Base-by-base conservation (phyloP, 2,113 vertebrate genomes). In the Equus quagga region DNA sequence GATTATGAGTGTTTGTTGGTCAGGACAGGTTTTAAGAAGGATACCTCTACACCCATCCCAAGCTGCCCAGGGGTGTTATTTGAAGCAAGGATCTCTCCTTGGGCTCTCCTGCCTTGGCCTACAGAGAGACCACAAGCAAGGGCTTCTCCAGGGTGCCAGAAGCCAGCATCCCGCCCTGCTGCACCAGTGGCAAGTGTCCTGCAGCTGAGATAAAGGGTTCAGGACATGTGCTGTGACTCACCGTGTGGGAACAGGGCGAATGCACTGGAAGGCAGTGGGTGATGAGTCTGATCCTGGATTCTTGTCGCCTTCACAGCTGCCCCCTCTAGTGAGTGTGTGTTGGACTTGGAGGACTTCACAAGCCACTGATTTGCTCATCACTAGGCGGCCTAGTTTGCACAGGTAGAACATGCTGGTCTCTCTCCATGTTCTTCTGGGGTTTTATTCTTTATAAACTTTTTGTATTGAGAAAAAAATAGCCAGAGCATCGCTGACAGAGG, bases 381-480 rank as follows among this genome's bases (percentile, higher is more conserved):
- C 79, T 95, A 98, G 97, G 19, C 96, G 97, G 75, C 86, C 95
- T 98, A 94, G 95, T 94, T 91, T 67, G 88, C 98, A 97, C 98
- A 97, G 98, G 98, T 97, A 97, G 65, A 69, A 94, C 83, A 96
- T 98, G 96, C 97, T 88, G 97, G 93, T 83, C 98, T 96, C 94
- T 62, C 89, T 96, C 87, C 31, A 2, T n/a, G 94, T 97, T 97
- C 96, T 98, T 97, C 98, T 97, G 96, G 94, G 96, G 96, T 98
- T 98, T 97, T 93, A 97, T 98, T 98, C 98, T 98, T 99, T 98
- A 98, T 98, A 98, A 98, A 95, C 86, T 78, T 72, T 62, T 78
- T 80, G 87, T 96, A 98, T 81, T 51, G 86, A 51, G 26, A 79
- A 18, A 36, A 97, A 97, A 97, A 94, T 76, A 98, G 95, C 96